Evolutionary conservation across 2,888 invertebrate species (phyloP).

Genomic region (Pachliopta kotzebuea): DNA sequence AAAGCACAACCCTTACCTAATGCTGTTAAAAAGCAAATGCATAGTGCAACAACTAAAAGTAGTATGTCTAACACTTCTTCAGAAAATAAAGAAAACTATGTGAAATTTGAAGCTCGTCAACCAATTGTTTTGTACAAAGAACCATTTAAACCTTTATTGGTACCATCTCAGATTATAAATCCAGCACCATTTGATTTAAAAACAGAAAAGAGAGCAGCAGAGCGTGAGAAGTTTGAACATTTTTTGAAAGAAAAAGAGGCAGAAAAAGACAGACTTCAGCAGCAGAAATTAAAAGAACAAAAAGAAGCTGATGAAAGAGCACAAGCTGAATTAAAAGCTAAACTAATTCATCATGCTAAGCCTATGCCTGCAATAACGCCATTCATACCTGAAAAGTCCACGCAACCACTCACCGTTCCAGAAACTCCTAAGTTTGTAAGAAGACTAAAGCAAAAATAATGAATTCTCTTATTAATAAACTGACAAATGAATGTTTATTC

Average conservation of each 20-base stretch:
- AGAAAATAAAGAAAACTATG: slow-evolving; percentile 67
- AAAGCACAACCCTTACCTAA: slow-evolving; percentile 85
- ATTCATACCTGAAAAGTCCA: slow-evolving; percentile 74
- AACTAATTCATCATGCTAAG: slow-evolving; percentile 82
- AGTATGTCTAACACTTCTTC: slow-evolving; percentile 56
- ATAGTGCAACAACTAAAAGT: slow-evolving; percentile 46
- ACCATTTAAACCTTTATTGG: slow-evolving; percentile 83
- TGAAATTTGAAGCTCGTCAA: slow-evolving; percentile 83
- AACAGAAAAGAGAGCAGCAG: slow-evolving; percentile 82
- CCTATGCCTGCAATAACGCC: slow-evolving; percentile 79
- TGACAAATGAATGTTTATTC: neutral
- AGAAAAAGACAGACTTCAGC: slow-evolving; percentile 64
- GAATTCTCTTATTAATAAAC: neutral
- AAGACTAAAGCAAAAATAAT: slow-evolving; percentile 52
- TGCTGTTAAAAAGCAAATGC: slow-evolving; percentile 67
- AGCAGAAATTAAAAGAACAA: slow-evolving; percentile 57
- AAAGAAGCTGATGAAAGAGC: slow-evolving; percentile 74
- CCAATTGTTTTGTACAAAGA: slow-evolving; percentile 81
- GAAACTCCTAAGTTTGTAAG: slow-evolving; percentile 81
- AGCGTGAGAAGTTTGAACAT: slow-evolving; percentile 82
- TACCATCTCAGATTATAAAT: slow-evolving; percentile 63
- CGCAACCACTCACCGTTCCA: slow-evolving; percentile 81
- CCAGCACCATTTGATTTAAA: slow-evolving; percentile 81
- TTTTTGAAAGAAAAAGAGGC: slow-evolving; percentile 76
- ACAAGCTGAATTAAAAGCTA: slow-evolving; percentile 74